phyloP scores from a whole-genome alignment of 2,113 vertebrate species.

The Dasyurus viverrinus region DNA sequence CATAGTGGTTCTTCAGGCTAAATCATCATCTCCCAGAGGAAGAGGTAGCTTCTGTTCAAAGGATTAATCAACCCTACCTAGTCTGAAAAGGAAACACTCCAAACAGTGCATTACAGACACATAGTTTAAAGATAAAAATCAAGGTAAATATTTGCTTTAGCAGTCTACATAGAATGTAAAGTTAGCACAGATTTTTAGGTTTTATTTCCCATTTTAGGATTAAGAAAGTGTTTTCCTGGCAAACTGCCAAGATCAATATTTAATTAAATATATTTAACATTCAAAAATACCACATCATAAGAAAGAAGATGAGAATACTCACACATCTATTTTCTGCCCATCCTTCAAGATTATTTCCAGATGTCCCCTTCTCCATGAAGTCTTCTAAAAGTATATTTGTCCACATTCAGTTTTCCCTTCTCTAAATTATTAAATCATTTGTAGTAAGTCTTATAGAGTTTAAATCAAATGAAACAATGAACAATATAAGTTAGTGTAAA shows the following conservation, averaged over 20 bases:
- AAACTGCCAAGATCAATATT: background rate
- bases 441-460: background rate
- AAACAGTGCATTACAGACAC: background rate
- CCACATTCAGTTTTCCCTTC: background rate
- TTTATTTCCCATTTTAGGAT: background rate
- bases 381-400: background rate
- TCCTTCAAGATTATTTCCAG: background rate
- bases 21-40: background rate
- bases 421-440: background rate
- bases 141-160: background rate
- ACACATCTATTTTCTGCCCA: background rate
- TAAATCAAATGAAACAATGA: background rate
- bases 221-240: background rate
- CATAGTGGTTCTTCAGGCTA: background rate
- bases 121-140: background rate
- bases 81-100: background rate
- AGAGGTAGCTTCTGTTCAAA: background rate
- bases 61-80: background rate
- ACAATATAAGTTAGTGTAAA: background rate
- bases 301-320: background rate
- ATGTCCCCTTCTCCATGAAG: background rate
- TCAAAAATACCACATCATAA: background rate
- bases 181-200: background rate
- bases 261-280: background rate
- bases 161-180: background rate